Percentiles rank a stretch among this genome's conserved stretches.
Evolutionary conservation across 1,140 invertebrate species (phyloP).

Genomic region (Cyclina sinensis): DNA sequence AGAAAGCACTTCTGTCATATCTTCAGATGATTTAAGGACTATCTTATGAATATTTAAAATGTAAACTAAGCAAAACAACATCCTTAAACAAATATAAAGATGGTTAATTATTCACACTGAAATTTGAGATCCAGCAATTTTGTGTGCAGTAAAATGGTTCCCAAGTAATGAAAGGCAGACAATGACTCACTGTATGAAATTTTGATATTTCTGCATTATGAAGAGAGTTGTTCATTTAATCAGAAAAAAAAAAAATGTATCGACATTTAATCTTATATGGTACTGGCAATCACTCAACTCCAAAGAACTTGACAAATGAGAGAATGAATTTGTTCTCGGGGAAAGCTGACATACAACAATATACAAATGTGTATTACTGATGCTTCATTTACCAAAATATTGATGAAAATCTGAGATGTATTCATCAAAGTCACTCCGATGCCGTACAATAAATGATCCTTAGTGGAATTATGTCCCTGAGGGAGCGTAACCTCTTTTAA

Average conservation of each 20-base stretch:
- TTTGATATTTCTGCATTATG: too few relatives aligned
- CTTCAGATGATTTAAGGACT: too few relatives aligned
- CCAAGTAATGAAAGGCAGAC: too few relatives aligned
- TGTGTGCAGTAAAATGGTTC: too few relatives aligned
- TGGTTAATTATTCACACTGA: too few relatives aligned
- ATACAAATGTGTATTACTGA: constrained; percentile 3
- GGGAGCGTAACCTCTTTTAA: neutral
- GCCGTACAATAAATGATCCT: neutral
- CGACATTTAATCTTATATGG: neutral
- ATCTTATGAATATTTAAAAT: too few relatives aligned
- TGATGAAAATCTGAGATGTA: constrained; percentile 6
- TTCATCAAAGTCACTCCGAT: neutral
- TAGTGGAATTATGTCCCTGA: neutral
- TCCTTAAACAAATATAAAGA: too few relatives aligned
- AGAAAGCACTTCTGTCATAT: too few relatives aligned
- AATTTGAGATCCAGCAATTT: too few relatives aligned
- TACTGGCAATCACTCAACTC: neutral
- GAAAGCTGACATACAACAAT: neutral
- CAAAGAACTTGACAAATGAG: neutral
- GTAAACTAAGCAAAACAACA: too few relatives aligned
- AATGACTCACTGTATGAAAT: too few relatives aligned
- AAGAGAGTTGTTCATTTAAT: too few relatives aligned
- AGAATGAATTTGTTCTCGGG: constrained; percentile 2
- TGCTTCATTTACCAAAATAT: constrained; percentile 17
- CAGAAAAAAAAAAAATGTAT: neutral